Conservation (phyloP, 1,140 invertebrate genomes). For the Aphelinus atriplicis region DNA sequence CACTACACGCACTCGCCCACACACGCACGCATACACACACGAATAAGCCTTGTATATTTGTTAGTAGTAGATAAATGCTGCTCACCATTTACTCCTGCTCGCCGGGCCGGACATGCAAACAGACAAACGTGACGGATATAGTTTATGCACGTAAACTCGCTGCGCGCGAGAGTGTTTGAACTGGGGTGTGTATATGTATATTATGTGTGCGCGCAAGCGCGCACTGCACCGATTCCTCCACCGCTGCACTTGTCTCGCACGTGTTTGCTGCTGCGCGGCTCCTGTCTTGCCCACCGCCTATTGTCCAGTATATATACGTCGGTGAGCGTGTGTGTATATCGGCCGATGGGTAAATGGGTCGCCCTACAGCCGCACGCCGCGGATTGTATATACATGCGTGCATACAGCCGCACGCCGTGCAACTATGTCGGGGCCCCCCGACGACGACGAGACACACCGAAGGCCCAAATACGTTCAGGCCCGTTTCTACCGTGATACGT, state of each 20-base stretch:
- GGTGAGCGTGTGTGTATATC: background rate
- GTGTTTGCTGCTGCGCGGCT: too few relatives aligned
- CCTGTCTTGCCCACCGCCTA: background rate
- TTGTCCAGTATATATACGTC: background rate
- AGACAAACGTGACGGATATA: constrained; percentile 22
- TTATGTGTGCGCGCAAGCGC: background rate
- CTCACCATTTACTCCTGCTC: constrained; percentile 65
- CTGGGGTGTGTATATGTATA: background rate
- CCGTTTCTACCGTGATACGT: too few relatives aligned
- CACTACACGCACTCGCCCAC: too few relatives aligned
- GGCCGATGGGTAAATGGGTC: too few relatives aligned
- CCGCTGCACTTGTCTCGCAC: too few relatives aligned
- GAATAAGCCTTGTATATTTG: background rate
- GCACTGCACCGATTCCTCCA: too few relatives aligned
- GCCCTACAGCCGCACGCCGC: too few relatives aligned
- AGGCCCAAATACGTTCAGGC: too few relatives aligned
- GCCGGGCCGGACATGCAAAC: constrained; percentile 56
- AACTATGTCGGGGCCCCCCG: too few relatives aligned
- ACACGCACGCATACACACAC: background rate
- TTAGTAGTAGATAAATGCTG: constrained; percentile 21
- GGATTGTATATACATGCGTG: too few relatives aligned
- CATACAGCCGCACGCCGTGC: too few relatives aligned
- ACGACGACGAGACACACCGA: too few relatives aligned
- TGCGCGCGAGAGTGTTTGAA: background rate
- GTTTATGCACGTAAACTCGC: background rate